Evolutionary conservation across 2,888 invertebrate species (phyloP), one percentile per base, ranked within the genome.

Genomic region (Drosophila merina): DNA sequence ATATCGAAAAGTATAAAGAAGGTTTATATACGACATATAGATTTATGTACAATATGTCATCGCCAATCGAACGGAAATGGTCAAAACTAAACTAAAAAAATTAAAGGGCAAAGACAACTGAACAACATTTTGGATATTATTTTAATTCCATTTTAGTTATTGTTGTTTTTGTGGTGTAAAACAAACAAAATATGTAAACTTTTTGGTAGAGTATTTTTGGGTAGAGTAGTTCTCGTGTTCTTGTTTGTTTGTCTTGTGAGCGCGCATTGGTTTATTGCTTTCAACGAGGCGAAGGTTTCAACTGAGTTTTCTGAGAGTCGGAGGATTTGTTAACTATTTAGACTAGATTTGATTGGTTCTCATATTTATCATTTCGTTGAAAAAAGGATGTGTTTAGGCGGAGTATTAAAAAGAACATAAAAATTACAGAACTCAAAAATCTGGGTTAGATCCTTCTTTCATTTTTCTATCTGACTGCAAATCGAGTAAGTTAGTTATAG

Each of bases 311-410:
- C 66, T 83, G 68, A 83, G 51, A 83, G 48, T 58, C 56, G 68
- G 36, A 36, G 36, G 68, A 66, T 57, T 66, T 66, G 42, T 57
- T 31, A 68, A 67, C 66, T 64, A 62, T 74, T 68, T 28, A 68
- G 45, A 64, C 64, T 64, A 68, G 69, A 47, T 64, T 66, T 63
- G 44, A 3, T 63, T 90, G 89, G 91, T 91, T 91, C 91, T 91
- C 91, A 91, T 91, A 91, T 91, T 91, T 89, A 86, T 91, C 91
- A 90, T 90, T 89, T 88, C 81, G 76, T 88, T 85, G 85, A 85
- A 90, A 91, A 91, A 91, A 91, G 91, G 91, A 91, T 91, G 90
- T 89, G 90, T 91, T 90, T 88, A 89, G 91, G 91, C 91, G 90
- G 88, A 83, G 90, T 91, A 91, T 91, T 90, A 86, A 74, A 81